Evolutionary conservation across 2,113 vertebrate species (phyloP).

Genomic region (Dromiciops gliroides): DNA sequence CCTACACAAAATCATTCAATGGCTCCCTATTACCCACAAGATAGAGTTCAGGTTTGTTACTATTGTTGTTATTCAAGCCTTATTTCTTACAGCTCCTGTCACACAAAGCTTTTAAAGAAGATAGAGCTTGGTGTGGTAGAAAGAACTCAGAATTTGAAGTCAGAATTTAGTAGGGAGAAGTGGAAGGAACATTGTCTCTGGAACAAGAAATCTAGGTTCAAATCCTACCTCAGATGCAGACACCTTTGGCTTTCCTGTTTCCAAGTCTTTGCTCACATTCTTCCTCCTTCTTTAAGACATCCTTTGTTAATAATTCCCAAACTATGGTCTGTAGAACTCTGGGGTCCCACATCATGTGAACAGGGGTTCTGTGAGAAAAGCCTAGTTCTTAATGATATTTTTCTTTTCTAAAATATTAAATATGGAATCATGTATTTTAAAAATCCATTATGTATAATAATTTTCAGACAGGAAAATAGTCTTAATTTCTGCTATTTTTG

Average conservation of each 20-base stretch:
- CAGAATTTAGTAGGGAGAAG: not conserved
- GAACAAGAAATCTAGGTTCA: not conserved
- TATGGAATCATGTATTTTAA: not conserved
- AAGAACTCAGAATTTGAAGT: not conserved
- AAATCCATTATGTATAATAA: not conserved
- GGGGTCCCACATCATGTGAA: not conserved
- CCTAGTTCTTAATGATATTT: not conserved
- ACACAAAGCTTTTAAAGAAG: not conserved
- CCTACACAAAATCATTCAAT: not conserved
- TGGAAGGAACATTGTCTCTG: not conserved
- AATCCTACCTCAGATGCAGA: not conserved
- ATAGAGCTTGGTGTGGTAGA: not conserved
- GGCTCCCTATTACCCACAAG: not conserved
- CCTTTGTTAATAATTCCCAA: not conserved
- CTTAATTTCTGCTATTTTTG: not conserved
- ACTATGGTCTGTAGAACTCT: not conserved
- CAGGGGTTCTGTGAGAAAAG: not conserved
- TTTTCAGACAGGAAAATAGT: not conserved
- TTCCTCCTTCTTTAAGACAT: not conserved
- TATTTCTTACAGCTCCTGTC: not conserved
- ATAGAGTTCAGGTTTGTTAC: not conserved
- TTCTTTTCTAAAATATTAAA: not conserved
- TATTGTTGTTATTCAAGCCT: not conserved
- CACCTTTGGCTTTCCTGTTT: not conserved
- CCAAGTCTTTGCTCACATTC: not conserved